Percentiles rank a stretch among this genome's conserved stretches.
Evolutionary conservation across 2,797 vertebrate genomes (phyloP).

Genomic region (Acestrorhynchus altus): DNA sequence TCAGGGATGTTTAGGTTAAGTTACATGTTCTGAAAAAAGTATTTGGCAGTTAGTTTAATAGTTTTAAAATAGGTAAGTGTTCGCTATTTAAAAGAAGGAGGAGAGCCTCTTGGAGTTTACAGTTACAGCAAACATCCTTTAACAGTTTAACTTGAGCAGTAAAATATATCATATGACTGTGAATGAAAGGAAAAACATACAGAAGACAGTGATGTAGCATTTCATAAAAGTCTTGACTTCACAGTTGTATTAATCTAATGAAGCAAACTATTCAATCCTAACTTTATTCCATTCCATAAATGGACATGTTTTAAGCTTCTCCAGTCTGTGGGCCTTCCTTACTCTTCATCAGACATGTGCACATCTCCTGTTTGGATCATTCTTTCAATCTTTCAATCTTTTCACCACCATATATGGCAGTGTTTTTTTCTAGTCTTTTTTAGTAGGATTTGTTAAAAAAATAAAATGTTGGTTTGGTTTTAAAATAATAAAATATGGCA

Average conservation of each 20-base stretch:
- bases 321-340: background rate
- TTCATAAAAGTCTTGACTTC: slow-evolving; percentile 24
- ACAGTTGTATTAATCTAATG: slow-evolving; percentile 18
- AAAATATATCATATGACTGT: slow-evolving; percentile 23
- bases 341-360: slow-evolving; percentile 30
- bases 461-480: no score
- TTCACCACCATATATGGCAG: slow-evolving; percentile 16
- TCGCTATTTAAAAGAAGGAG: background rate
- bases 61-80: no score
- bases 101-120: background rate
- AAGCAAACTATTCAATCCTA: slow-evolving; percentile 23
- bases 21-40: no score
- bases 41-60: no score
- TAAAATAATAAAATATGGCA: no score
- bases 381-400: slow-evolving; percentile 27
- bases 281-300: slow-evolving; percentile 60
- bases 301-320: slow-evolving; percentile 37
- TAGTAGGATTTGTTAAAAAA: no score
- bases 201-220: background rate
- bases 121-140: background rate
- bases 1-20: no score
- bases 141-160: background rate
- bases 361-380: slow-evolving; percentile 28
- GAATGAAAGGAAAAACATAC: background rate
- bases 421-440: no score